phyloP scores from a whole-genome alignment of 64 coral and sea anemone species.

The Porites lutea region DNA sequence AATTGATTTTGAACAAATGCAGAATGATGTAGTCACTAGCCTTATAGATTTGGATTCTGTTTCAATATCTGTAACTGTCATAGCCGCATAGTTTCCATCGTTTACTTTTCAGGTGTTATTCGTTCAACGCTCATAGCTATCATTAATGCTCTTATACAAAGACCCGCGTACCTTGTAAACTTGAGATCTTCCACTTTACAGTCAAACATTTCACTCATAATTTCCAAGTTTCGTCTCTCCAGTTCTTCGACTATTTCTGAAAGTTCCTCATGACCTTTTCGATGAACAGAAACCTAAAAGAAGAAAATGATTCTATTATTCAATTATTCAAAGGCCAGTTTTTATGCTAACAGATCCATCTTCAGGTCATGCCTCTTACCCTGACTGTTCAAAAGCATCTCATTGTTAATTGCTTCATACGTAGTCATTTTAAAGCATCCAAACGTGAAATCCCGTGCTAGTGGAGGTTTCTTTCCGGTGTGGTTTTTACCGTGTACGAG shows the following conservation, averaged over 20 bases:
- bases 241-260: constrained; percentile 66
- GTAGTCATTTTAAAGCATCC: no score
- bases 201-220: constrained; percentile 96
- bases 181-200: constrained; percentile 97
- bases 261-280: constrained; percentile 69
- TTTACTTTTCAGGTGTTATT: neutral
- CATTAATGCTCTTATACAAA: neutral
- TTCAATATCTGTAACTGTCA: no score
- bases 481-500: no score
- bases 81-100: neutral
- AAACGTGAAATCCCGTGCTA: no score
- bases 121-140: neutral
- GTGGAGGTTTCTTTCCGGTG: no score
- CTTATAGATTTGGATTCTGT: no score
- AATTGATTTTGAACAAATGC: no score
- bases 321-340: neutral
- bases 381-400: no score
- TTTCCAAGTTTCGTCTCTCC: constrained; percentile 88
- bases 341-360: neutral
- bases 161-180: constrained; percentile 65
- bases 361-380: no score
- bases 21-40: no score
- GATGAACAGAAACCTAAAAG: constrained; percentile 82
- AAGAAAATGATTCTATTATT: neutral
- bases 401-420: no score